Evolutionary conservation across 2,888 invertebrate species (phyloP).

Genomic region (Drosophila prostipennis): DNA sequence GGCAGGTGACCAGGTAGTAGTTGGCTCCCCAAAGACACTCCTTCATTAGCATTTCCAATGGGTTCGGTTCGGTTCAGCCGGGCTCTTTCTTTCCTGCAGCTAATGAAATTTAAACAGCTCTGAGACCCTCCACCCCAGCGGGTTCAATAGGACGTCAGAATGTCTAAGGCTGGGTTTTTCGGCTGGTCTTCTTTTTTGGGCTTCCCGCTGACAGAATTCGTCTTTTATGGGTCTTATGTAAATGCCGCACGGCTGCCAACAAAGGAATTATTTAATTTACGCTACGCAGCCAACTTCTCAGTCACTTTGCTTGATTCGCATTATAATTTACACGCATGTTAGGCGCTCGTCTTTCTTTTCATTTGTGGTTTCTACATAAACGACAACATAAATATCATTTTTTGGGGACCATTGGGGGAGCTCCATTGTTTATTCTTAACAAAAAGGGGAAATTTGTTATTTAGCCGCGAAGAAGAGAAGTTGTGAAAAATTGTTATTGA

Average conservation of each 20-base stretch:
- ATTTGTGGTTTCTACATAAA: conserved; percentile 70
- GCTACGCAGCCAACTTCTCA: conserved; percentile 40
- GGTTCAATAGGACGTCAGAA: conserved; percentile 68
- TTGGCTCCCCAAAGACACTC: conserved; percentile 26
- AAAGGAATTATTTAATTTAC: conserved; percentile 79
- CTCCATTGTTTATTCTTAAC: conserved; percentile 61
- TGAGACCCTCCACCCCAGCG: conserved; percentile 2
- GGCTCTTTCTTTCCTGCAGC: conserved; percentile 26
- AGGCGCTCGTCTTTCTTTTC: conserved; percentile 36
- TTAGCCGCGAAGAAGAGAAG: conserved; percentile 57
- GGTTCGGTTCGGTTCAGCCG: conserved; percentile 9
- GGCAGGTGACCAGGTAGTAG: conserved; percentile 51
- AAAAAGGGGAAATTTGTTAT: conserved; percentile 48
- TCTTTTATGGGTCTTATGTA: conserved; percentile 66
- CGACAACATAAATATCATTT: conserved; percentile 75
- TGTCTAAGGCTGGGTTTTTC: conserved; percentile 47
- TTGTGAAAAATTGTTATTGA: conserved; percentile 76
- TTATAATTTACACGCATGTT: conserved; percentile 76
- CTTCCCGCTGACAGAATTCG: conserved; percentile 59
- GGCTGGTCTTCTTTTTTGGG: conserved; percentile 29
- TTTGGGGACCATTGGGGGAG: conserved; percentile 37
- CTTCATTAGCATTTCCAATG: conserved; percentile 50
- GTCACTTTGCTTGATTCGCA: conserved; percentile 64
- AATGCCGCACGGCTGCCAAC: conserved; percentile 54
- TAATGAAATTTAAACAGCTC: conserved; percentile 62